These are phyloP conservation scores for Scomber scombrus DNA, from an alignment of 2,113 vertebrate species.

Conservation along the genomic window DNA sequence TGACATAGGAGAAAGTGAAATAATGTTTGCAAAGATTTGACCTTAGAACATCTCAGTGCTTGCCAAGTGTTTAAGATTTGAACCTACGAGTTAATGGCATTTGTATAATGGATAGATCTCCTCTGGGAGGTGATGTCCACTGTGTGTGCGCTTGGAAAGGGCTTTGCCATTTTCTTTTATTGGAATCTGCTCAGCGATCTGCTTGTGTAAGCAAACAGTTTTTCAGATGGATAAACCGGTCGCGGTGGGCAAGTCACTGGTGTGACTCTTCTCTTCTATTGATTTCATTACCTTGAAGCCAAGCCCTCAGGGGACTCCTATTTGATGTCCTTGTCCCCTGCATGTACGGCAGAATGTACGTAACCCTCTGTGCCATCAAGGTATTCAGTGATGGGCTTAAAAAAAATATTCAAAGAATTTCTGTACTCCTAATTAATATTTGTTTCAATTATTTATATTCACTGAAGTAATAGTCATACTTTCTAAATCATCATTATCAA, in stretches of 20 bases:
- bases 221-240: conserved; percentile 61
- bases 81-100: conserved; percentile 46
- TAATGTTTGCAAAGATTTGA: conserved; percentile 28
- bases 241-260: conserved; percentile 47
- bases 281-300: conserved; percentile 71
- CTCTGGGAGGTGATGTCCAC: conserved; percentile 16
- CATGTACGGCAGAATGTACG: not conserved
- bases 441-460: no score
- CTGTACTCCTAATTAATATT: no score
- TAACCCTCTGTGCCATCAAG: no score
- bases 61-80: conserved; percentile 24
- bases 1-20: conserved; percentile 18
- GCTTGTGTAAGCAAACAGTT: conserved; percentile 72
- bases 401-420: no score
- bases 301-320: conserved; percentile 41
- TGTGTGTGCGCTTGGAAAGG: conserved; percentile 8
- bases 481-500: no score
- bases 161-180: conserved; percentile 47
- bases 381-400: no score
- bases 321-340: conserved; percentile 52
- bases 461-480: no score
- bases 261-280: conserved; percentile 59
- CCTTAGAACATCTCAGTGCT: conserved; percentile 17
- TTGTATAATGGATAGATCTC: conserved; percentile 44
- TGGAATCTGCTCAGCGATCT: conserved; percentile 53